These are phyloP conservation scores for Meandrusa payeni DNA, from an alignment of 2,888 invertebrate genomes.

Conservation along the genomic window DNA sequence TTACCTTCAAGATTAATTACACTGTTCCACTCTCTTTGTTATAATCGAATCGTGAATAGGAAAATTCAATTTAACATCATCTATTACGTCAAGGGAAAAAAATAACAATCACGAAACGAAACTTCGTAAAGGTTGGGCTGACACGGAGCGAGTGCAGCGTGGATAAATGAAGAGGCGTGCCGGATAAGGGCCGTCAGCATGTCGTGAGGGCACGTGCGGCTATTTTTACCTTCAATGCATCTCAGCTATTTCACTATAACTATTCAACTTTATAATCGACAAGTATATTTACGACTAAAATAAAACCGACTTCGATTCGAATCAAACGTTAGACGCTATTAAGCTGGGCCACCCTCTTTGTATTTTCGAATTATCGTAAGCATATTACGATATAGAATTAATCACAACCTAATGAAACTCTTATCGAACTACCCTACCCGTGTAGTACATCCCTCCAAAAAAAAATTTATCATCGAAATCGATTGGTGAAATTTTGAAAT, in stretches of 20 bases:
- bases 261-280: constrained; percentile 31
- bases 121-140: constrained; percentile 3
- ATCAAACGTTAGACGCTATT: constrained; percentile 29
- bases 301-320: too few species aligned
- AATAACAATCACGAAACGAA: background rate
- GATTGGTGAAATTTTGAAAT: too few species aligned
- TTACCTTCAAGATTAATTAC: too few species aligned
- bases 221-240: constrained; percentile 48
- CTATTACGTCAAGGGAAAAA: background rate
- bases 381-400: too few species aligned
- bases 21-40: constrained; percentile 1
- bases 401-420: too few species aligned
- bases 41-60: background rate
- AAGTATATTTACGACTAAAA: constrained; percentile 34
- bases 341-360: too few species aligned
- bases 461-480: too few species aligned
- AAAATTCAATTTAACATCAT: background rate
- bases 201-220: constrained; percentile 47
- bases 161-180: constrained; percentile 46
- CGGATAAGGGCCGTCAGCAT: constrained; percentile 40
- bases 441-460: too few species aligned
- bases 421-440: too few species aligned
- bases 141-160: constrained; percentile 31
- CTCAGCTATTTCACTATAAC: constrained; percentile 33
- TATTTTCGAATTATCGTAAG: too few species aligned